Base-by-base conservation (phyloP, 2,113 vertebrate species). In the Plestiodon gilberti region DNA sequence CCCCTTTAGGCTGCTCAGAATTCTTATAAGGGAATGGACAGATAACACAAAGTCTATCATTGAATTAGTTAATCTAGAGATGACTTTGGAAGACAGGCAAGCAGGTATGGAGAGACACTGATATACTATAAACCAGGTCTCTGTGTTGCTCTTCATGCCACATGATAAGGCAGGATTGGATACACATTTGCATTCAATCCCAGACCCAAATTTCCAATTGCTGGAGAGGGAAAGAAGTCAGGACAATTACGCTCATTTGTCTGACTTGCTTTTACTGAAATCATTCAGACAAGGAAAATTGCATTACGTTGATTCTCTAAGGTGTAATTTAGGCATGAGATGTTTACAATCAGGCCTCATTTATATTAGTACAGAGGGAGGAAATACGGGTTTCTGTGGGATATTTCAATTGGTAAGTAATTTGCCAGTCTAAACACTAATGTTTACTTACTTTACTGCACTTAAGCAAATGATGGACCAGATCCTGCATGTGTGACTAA, bases 311-410 rank as follows among this genome's bases (percentile, higher is more conserved):
- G 89, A 88, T 92, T 91, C 93, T 93, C 94, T 86, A 87, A 93
- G 91, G 91, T 94, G 89, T 92, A 94, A 93, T 95, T 95, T 93
- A 89, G 91, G 87, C 86, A 90, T 87, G 89, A 94, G 90, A 91
- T 92, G 79, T 94, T 92, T 93, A 91, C 89, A 89, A 90, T 93
- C 90, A 92, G 87, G 65, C 88, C 86, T 93, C 40, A 91, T 93
- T 95, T 95, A 91, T 91, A 94, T 92, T 79, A 89, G 0, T 81
- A 75, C 65, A 1, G 0, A 15, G 38, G 92, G 86, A 87, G 78
- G 88, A 92, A 92, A 87, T 76, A 85, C 59, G 52, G 69, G 78
- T 78, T 87, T 92, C 76, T 87, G 79, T 81, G 90, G 87, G 90
- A 89, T 95, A 89, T 89, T 92, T 87, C 87, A 91, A 87, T 75